Conservation (phyloP, 1,140 invertebrate species). For the Luehdorfia chinensis region DNA sequence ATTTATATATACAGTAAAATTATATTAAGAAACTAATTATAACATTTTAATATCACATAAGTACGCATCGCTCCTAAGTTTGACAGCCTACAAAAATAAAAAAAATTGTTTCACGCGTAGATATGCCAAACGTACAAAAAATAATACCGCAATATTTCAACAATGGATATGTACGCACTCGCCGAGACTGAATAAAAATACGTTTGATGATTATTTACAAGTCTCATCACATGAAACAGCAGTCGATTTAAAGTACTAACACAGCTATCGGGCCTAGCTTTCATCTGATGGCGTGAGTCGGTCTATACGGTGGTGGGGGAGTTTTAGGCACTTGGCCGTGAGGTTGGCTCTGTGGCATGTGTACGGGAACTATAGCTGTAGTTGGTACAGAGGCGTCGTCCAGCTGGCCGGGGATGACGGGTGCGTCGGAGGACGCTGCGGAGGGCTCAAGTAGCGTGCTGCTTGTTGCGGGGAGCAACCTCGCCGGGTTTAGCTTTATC, state of each 20-base stretch:
- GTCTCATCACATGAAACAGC: constrained; percentile 67
- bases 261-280: constrained; percentile 34
- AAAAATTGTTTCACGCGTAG: constrained; percentile 51
- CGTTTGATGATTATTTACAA: constrained; percentile 33
- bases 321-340: constrained; percentile 61
- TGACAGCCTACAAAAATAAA: constrained; percentile 38
- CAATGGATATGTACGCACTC: constrained; percentile 25
- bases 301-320: constrained; percentile 71
- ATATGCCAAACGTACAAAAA: constrained; percentile 52
- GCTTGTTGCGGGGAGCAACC: constrained; percentile 56
- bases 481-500: constrained; percentile 82
- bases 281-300: constrained; percentile 72
- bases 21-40: constrained; percentile 62
- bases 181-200: constrained; percentile 21
- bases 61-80: constrained; percentile 59
- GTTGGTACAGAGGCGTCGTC: constrained; percentile 33
- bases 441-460: constrained; percentile 36
- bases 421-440: constrained; percentile 23
- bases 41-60: constrained; percentile 74
- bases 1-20: constrained; percentile 60
- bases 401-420: constrained; percentile 56
- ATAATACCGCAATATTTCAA: constrained; percentile 55
- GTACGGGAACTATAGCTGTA: constrained; percentile 40
- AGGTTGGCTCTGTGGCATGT: constrained; percentile 24
- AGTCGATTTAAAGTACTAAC: constrained; percentile 66